Conservation (phyloP, 1,140 invertebrate species). For the Bombus cullumanus region DNA sequence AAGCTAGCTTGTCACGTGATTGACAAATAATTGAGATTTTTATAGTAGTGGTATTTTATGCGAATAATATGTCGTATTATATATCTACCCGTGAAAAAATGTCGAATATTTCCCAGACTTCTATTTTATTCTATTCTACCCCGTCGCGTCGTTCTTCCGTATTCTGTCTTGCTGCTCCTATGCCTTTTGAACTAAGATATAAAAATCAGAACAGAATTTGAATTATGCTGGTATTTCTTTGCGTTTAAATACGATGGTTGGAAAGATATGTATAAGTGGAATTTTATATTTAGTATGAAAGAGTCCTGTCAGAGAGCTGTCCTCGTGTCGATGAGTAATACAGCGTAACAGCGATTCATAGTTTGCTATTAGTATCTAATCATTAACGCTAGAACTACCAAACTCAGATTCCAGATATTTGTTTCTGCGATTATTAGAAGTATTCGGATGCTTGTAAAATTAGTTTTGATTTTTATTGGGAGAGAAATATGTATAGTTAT, state of each 20-base stretch:
- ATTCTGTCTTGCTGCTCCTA: constrained; percentile 45
- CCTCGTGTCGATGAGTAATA: not conserved
- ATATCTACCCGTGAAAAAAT: constrained; percentile 8
- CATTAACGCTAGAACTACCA: no score
- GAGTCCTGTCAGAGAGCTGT: no score
- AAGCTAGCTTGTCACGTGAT: not conserved
- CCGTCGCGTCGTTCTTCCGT: not conserved
- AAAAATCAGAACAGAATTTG: constrained; percentile 55
- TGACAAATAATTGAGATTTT: constrained; percentile 48
- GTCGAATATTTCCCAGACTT: constrained; percentile 30
- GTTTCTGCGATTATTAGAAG: no score
- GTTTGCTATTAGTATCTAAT: no score
- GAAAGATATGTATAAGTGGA: not conserved
- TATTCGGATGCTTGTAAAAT: no score
- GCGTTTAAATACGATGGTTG: constrained; percentile 38
- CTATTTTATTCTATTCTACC: constrained; percentile 44
- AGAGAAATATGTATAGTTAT: no score
- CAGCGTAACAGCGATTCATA: no score
- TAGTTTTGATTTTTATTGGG: no score
- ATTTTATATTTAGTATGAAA: not conserved
- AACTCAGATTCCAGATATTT: no score
- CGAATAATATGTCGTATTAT: constrained; percentile 39
- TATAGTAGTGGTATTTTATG: constrained; percentile 11
- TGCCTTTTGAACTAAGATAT: constrained; percentile 51
- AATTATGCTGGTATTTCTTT: constrained; percentile 38